Base-by-base conservation (phyloP, 2,797 vertebrate genomes). In the Choloepus didactylus region DNA sequence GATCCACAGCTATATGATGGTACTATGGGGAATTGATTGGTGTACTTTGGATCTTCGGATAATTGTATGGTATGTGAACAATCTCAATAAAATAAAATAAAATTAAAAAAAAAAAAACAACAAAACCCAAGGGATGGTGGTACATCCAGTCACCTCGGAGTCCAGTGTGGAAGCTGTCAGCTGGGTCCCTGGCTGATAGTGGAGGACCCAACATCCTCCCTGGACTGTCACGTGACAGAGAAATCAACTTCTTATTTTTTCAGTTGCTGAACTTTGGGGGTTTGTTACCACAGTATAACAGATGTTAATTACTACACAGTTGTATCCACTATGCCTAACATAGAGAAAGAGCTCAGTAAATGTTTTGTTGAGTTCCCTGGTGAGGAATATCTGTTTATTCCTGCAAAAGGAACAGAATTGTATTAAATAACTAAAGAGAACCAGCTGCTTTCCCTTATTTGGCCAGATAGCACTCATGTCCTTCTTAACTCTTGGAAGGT, bases 381-480 rank as follows among this genome's bases (percentile, higher is more conserved):
- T 76, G 79, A 95, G 72, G 88, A 89, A 90, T 64, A 51, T 35
- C 38, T 91, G 46, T 92, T 79, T 90, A 44, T 79, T 91, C 46
- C 76, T 72, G 83, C 18, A 87, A 72, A 86, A 4, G 31, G 29
- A 92, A 84, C 10, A 59, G 91, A 92, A 60, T 54, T 60, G 29
- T 18, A 18, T 54, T 60, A 79, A 86, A 23, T 41, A 93, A 77
- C 59, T 31, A 35, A 87, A 56, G 49, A 81, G 62, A 84, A n/a
- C 73, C 79, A 82, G 75, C 87, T 93, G 27, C 19, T 23, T 93
- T 70, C n/a, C 31, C 23, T 92, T 59, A 80, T 94, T 93, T 92
- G 54, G 21, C 51, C 35, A 62, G 93, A 60, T 3, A 66, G 87
- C 9, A 16, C 67, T 75, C 18, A 8, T 59, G 35, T 59, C 62